Conservation (phyloP, 1,140 invertebrate genomes). For the Lasaia peninsularis region DNA sequence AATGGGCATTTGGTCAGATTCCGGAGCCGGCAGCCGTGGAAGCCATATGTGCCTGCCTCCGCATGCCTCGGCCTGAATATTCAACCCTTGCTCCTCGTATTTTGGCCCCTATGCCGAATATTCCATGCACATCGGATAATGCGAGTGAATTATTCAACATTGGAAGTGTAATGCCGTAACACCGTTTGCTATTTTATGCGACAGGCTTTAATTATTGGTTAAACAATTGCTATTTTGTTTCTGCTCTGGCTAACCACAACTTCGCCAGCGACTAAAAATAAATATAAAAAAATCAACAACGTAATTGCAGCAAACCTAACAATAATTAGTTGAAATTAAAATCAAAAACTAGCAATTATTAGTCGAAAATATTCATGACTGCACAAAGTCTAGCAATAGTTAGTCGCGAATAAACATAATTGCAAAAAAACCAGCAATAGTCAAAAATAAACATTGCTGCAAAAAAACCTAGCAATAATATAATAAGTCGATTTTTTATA, state of each 20-base stretch:
- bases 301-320: too few relatives aligned
- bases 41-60: conserved; percentile 69
- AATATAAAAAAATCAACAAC: background rate
- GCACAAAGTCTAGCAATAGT: too few relatives aligned
- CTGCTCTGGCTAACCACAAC: too few relatives aligned
- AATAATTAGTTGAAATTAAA: too few relatives aligned
- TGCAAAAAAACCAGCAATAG: too few relatives aligned
- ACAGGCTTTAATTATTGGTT: background rate
- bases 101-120: conserved; percentile 68
- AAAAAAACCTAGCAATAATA: too few relatives aligned
- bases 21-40: conserved; percentile 57
- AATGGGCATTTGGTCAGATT: conserved; percentile 75
- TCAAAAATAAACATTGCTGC: too few relatives aligned
- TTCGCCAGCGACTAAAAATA: background rate
- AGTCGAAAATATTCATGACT: too few relatives aligned
- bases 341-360: too few relatives aligned
- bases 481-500: too few relatives aligned
- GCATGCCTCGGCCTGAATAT: conserved; percentile 67
- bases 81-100: conserved; percentile 58
- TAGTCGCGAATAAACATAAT: too few relatives aligned
- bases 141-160: conserved; percentile 45
- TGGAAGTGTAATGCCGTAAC: conserved; percentile 36
- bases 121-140: conserved; percentile 64
- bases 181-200: conserved; percentile 13
- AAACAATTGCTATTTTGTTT: background rate